Percentiles rank a stretch among this genome's conserved stretches.
These are phyloP conservation scores for Mesoclemmys tuberculata DNA, from an alignment of 2,113 vertebrate genomes.

Conservation along the genomic window DNA sequence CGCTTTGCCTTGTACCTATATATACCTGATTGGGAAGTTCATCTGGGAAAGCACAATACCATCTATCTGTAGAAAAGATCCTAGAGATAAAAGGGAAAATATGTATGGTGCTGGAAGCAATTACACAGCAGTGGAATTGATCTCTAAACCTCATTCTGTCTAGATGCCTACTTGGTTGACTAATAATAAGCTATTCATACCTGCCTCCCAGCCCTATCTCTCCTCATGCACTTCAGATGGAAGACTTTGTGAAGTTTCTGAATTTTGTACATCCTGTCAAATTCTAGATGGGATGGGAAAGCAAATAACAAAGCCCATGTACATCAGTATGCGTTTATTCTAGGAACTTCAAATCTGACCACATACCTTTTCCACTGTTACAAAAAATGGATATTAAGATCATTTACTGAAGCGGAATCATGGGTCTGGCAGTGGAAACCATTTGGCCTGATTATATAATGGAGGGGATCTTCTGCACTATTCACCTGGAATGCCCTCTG, in stretches of 20 bases:
- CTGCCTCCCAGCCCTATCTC: background rate
- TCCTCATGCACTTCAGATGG: background rate
- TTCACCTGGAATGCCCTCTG: background rate
- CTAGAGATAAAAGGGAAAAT: background rate
- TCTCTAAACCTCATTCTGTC: background rate
- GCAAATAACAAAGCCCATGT: background rate
- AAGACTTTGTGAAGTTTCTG: rapidly evolving
- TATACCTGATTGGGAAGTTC: background rate
- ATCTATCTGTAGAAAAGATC: background rate
- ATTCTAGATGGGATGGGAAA: background rate
- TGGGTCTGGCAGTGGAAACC: background rate
- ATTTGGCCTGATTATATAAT: background rate
- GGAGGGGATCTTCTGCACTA: background rate
- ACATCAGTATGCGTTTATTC: background rate
- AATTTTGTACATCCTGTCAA: background rate
- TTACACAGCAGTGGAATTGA: background rate
- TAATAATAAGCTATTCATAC: background rate
- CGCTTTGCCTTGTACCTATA: rapidly evolving
- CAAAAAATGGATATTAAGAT: background rate
- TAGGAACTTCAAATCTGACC: rapidly evolving
- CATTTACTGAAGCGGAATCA: background rate
- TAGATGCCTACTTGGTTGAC: background rate
- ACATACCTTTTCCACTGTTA: background rate
- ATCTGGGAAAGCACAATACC: background rate
- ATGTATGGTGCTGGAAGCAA: background rate